Conservation (phyloP, 2,113 vertebrate genomes). For the Ptychochromis oligacanthus region DNA sequence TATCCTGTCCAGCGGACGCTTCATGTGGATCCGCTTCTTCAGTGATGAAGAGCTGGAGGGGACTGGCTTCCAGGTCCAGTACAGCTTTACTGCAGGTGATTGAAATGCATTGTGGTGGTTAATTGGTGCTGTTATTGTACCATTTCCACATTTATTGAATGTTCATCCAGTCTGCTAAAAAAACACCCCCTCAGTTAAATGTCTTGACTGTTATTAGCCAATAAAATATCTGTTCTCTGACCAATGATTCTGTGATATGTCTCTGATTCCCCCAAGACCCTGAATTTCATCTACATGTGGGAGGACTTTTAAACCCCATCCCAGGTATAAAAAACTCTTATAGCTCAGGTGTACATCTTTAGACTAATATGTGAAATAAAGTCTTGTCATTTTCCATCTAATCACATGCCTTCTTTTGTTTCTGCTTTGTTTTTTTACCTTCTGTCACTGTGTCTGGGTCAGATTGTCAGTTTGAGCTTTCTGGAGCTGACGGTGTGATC, state of each 20-base stretch:
- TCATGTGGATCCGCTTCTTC: slow-evolving; percentile 97
- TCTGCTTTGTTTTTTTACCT: neutral
- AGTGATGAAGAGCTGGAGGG: slow-evolving; percentile 97
- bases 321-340: slow-evolving; percentile 82
- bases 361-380: neutral
- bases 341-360: neutral
- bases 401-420: neutral
- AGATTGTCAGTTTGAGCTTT: slow-evolving; percentile 96
- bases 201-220: neutral
- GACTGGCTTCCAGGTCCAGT: slow-evolving; percentile 91
- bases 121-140: neutral
- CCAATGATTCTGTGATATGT: neutral
- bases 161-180: neutral
- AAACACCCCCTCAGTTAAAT: neutral
- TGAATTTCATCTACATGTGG: slow-evolving; percentile 92
- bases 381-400: neutral
- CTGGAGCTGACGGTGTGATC: slow-evolving; percentile 90
- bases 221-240: neutral
- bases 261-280: slow-evolving; percentile 84
- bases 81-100: slow-evolving; percentile 92
- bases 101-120: neutral
- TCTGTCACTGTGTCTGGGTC: slow-evolving; percentile 25
- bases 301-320: slow-evolving; percentile 96
- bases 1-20: slow-evolving; percentile 92
- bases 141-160: neutral